Percentiles rank a stretch among this genome's conserved stretches.
Conservation (phyloP, 1,140 invertebrate genomes). For the Drosophila pachea region DNA sequence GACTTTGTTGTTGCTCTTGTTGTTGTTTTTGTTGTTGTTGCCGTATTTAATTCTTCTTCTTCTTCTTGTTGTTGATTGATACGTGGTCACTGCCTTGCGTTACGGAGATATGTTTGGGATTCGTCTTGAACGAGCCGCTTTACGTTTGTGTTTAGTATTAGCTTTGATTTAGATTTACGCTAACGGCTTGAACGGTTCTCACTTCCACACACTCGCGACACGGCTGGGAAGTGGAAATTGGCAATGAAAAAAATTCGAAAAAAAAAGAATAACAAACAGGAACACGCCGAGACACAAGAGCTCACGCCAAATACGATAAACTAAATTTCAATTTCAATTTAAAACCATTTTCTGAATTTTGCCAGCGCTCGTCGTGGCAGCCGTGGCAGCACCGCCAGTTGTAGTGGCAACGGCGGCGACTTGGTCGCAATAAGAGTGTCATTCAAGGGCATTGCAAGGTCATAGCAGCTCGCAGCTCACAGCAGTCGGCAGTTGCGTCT, state of each 20-base stretch:
- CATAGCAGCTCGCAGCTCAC: constrained; percentile 51
- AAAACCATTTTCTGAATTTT: constrained; percentile 47
- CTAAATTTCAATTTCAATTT: constrained; percentile 40
- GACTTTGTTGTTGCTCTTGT: too few species aligned
- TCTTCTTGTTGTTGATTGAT: not conserved
- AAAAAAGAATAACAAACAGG: constrained; percentile 6
- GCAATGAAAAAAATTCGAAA: too few species aligned
- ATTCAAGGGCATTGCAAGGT: constrained; percentile 79
- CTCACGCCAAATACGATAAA: constrained; percentile 28
- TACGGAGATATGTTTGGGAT: constrained; percentile 33
- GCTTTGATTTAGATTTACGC: constrained; percentile 11
- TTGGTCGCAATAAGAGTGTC: constrained; percentile 78
- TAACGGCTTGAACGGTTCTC: not conserved
- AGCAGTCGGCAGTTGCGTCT: constrained; percentile 56
- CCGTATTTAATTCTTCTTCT: not conserved
- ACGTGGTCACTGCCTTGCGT: constrained; percentile 14
- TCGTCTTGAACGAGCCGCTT: not conserved
- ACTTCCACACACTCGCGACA: constrained; percentile 24
- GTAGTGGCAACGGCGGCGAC: constrained; percentile 65
- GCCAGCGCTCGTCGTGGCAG: constrained; percentile 65
- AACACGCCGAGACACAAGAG: constrained; percentile 29
- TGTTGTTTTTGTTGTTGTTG: too few species aligned
- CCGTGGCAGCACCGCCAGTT: constrained; percentile 69
- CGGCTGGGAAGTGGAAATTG: constrained; percentile 1
- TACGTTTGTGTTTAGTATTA: constrained; percentile 1